Base-by-base conservation (phyloP, 2,797 vertebrate species). In the Natrix natrix region DNA sequence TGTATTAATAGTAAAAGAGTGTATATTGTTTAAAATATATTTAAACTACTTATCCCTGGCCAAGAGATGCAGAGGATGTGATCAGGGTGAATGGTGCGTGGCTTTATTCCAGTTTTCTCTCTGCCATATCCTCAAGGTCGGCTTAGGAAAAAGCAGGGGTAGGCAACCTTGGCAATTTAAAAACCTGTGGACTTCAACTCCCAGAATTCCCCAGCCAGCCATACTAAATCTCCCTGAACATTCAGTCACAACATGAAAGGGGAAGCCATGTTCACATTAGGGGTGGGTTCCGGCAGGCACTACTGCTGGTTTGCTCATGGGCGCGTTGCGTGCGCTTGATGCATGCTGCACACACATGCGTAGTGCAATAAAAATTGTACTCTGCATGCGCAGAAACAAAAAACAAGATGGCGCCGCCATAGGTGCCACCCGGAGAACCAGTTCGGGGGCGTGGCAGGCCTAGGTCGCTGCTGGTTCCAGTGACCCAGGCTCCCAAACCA, bases 1-100 rank as follows among this genome's bases (percentile, higher is more conserved):
- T 91, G 63, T 91, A 94, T 95, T 95, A 91, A 87, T 78, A 93
- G 88, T 24, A 74, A 87, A 91, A 26, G 22, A 93, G 86, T 90
- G 93, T 28, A 91, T 95, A 90, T 92, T 93, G 83, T 63, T 93
- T 95, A 92, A 83, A 83, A 83, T 83, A 83, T 83, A 83, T 48
- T 48, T 48, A 24, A 57, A 12, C 3, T 92, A 95, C 92, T 54
- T 88, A 90, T 94, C 87, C 88, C 91, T 1, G 0, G 63, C 56
- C 52, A 96, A 92, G 94, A 93, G 87, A 90, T 10, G 88, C 57
- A 78, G 0, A 69, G 32, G 91, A 13, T 63, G 52, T 92, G 93
- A 88, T 28, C 83, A 55, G 28, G 86, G 3, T 91, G 89, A 93
- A 91, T 20, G 26, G 74, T 43, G 52, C 2, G 59, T 56, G 26